Base-by-base conservation (phyloP, 2,888 invertebrate genomes). In the Epirrita christyi region DNA sequence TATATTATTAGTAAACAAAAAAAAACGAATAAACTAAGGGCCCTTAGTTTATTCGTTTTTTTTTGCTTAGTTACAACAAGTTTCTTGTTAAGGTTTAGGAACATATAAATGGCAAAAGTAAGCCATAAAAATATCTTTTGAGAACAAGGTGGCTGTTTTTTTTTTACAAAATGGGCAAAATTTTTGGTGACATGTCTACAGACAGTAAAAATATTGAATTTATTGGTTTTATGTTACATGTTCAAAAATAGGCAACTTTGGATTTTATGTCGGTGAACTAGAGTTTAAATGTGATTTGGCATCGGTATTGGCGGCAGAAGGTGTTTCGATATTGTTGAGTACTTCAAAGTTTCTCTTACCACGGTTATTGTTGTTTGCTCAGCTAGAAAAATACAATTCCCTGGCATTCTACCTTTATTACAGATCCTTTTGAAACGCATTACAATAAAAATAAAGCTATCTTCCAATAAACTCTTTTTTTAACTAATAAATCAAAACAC, bases 341-440 rank as follows among this genome's bases (percentile, higher is more conserved):
- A 64, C 67, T 64, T 61, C 59, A 58, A 72, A 74, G 67, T 74
- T 76, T 73, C 58, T 67, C 64, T 45, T 47, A 67, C 50, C 65
- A 63, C 66, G 67, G 66, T 72, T 73, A 75, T 76, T 76, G 75
- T 72, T 72, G 74, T 75, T 77, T 73, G 71, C 67, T 72, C 68
- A 69, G 65, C 67, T 72, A 71, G 72, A 76, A 72, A 73, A 77
- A 75, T 67, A 57, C 56, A 45, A 45, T 59, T 45, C 29, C 43
- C 47, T 38, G 37, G 14, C 15, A 13, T 47, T 42, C 27, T 43
- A 42, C 52, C 48, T 44, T 52, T 40, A 48, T 13, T 4, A n/a
- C 13, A 43, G 14, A 43, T 14, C 32, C 27, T 38, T 52, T 53
- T 44, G 8, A 34, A 48, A 34, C 52, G 41, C 47, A 32, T 43